A percentile compares a stretch with the other conserved stretches of the same genome.
Evolutionary conservation across 1,140 invertebrate species (phyloP).

Genomic region (Penaeus chinensis): DNA sequence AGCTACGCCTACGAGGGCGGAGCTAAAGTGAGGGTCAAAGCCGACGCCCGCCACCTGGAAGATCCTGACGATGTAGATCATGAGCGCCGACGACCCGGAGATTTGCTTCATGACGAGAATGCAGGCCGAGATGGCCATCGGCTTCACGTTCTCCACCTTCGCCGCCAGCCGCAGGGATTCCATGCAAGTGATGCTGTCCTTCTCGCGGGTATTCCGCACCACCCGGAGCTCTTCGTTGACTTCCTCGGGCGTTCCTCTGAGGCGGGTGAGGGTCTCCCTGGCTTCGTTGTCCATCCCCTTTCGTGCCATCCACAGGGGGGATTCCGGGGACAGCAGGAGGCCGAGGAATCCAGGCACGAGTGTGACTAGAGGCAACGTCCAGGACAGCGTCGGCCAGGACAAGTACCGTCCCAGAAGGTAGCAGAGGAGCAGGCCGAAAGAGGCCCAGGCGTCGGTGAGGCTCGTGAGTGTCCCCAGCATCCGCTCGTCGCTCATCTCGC

Average conservation of each 20-base stretch:
- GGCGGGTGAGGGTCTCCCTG: background rate
- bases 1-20: background rate
- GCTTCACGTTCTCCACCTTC: background rate
- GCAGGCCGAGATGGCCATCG: background rate
- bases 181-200: background rate
- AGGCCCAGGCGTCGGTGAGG: background rate
- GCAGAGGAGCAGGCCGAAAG: background rate
- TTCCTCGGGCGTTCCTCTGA: background rate
- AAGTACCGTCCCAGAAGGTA: background rate
- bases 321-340: background rate
- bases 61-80: conserved; percentile 1
- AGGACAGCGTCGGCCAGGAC: background rate
- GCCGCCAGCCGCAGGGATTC: background rate
- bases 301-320: background rate
- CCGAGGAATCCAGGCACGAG: background rate
- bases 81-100: background rate
- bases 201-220: background rate
- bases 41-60: background rate
- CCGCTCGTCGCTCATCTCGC: background rate
- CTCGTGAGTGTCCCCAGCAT: background rate
- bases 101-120: background rate
- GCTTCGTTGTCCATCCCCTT: background rate
- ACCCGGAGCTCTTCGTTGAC: background rate
- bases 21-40: background rate
- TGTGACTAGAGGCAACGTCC: background rate